Evolutionary conservation across 1,140 invertebrate species (phyloP), one percentile per base, ranked within the genome.

Genomic region (Lucilia sericata): DNA sequence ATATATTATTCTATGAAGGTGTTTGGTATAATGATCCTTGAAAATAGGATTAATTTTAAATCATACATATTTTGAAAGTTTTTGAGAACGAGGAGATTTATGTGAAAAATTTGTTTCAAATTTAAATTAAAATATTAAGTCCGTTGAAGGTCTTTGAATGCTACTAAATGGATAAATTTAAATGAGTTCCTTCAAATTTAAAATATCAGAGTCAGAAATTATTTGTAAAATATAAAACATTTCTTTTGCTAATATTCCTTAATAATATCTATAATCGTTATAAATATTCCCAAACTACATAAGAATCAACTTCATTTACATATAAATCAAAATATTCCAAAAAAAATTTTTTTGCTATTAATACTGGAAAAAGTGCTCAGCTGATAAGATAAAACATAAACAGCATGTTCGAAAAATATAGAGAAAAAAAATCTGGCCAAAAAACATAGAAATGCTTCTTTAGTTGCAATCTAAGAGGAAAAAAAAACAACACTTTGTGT

Each of bases 351-450:
- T n/a, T n/a, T n/a, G n/a, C 76, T 80, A 49, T 21, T 80, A 49
- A 42, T 19, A 19, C 76, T 10, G 9, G 19, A 80, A 80, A 49
- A 51, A 80, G 25, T 21, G 14, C 47, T 51, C 10, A 80, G 34
- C 76, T 80, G 76, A 80, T 80, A 80, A 80, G 76, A 80, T 80
- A 80, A 80, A 80, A 80, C 42, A 80, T 80, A 51, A 49, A 80
- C 76, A 80, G 21, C 76, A 49, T 76, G 74, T 76, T 76, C 30
- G 51, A 3, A n/a, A 76, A 76, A 76, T 76, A 42, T 42, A 42
- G 14, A 78, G n/a, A 76, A 3, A 60, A 60, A 70, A 70, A 70
- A 21, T 9, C 65, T 70, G 19, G 2, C 55, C 65, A 70, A 5
- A 51, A 80, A 80, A 80, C 76, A 80, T 51, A 51, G 76, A 80